A percentile compares a stretch with the other conserved stretches of the same genome.
phyloP scores from a whole-genome alignment of 2,113 vertebrate genomes.

The Ciconia maguari region DNA sequence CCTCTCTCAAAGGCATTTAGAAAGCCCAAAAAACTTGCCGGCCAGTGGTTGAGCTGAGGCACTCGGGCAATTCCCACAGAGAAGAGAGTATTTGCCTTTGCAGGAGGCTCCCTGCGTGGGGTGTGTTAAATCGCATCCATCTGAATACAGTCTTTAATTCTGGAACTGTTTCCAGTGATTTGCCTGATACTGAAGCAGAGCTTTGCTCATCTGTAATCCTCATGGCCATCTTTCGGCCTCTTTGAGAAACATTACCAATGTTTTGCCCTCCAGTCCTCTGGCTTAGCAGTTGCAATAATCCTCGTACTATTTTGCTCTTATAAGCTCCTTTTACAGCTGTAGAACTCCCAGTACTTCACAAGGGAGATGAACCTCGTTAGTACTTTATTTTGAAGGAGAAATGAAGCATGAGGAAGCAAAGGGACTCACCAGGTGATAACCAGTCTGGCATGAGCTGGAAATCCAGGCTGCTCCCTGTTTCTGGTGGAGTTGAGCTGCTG shows the following conservation, averaged over 20 bases:
- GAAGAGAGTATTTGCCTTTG: slow-evolving; percentile 1
- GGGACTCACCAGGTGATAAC: background rate
- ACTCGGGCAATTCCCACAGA: background rate
- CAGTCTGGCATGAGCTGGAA: background rate
- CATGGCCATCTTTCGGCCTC: background rate
- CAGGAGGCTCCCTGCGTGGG: background rate
- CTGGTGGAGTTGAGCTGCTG: background rate
- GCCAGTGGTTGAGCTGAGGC: background rate
- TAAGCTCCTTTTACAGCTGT: background rate
- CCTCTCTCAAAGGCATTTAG: background rate
- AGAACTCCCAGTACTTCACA: background rate
- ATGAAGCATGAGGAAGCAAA: background rate
- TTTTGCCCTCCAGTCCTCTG: background rate
- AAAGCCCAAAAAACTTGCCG: background rate
- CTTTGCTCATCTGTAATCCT: background rate
- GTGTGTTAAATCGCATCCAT: background rate
- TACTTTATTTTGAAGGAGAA: background rate
- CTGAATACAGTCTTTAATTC: background rate
- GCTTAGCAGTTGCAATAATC: background rate
- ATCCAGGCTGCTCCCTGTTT: background rate
- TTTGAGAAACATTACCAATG: background rate
- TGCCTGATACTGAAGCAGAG: background rate
- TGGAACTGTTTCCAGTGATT: background rate
- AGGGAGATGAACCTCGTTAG: background rate
- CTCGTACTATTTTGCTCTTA: background rate